A percentile compares a stretch with the other conserved stretches of the same genome.
These are phyloP conservation scores for Chydorus sphaericus DNA, from an alignment of 2,888 invertebrate genomes.

Conservation along the genomic window DNA sequence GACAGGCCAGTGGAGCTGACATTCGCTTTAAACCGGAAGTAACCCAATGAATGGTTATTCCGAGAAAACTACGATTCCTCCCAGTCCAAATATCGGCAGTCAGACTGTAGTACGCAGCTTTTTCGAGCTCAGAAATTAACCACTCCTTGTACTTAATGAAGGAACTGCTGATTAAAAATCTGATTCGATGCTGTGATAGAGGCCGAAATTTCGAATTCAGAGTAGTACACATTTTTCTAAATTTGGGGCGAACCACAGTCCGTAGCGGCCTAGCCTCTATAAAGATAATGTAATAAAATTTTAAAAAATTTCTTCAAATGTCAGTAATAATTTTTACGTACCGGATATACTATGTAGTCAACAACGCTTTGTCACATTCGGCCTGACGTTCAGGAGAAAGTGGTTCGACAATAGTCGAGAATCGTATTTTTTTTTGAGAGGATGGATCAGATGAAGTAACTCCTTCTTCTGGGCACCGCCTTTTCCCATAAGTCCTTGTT, in stretches of 20 bases:
- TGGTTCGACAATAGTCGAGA: no score
- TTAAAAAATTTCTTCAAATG: no score
- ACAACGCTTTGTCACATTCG: no score
- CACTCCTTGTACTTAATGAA: not conserved
- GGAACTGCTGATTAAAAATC: not conserved
- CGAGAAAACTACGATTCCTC: not conserved
- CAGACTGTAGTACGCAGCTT: not conserved
- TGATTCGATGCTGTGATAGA: not conserved
- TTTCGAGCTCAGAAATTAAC: not conserved
- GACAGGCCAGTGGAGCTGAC: not conserved
- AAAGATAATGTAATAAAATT: no score
- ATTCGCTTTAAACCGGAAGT: not conserved
- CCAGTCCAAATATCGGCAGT: not conserved
- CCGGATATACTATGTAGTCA: no score
- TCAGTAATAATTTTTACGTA: no score
- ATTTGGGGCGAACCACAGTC: not conserved
- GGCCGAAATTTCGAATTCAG: not conserved
- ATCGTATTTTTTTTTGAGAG: no score
- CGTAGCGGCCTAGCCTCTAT: not conserved
- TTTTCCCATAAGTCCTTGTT: no score
- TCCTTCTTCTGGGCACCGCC: no score
- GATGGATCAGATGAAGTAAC: no score
- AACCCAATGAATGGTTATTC: not conserved
- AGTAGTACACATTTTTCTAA: not conserved
- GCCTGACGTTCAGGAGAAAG: no score